These are phyloP conservation scores for Phylloscopus whistleri DNA, from an alignment of 2,113 vertebrate species.

Conservation along the genomic window DNA sequence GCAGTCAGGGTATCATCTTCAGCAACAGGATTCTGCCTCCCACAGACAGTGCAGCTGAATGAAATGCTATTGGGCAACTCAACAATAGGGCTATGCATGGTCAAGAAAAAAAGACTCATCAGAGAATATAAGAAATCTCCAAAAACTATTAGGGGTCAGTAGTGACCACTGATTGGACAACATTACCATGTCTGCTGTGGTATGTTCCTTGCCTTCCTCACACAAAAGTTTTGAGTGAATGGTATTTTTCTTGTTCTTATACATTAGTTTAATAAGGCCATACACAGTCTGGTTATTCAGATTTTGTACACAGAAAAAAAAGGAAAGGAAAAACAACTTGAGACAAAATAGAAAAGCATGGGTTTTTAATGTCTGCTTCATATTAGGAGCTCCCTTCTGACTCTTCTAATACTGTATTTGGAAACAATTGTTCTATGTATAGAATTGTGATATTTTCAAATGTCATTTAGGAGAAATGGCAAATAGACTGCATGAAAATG, in stretches of 20 bases:
- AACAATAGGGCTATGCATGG: neutral
- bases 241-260: neutral
- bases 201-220: neutral
- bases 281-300: neutral
- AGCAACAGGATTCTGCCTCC: neutral
- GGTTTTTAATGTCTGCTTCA: neutral
- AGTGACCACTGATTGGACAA: neutral
- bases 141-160: neutral
- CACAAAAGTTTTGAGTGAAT: neutral
- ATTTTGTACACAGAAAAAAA: neutral
- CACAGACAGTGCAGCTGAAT: neutral
- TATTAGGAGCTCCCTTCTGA: neutral
- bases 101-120: neutral
- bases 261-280: neutral
- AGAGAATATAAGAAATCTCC: neutral
- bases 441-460: slow-evolving; percentile 60
- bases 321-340: neutral
- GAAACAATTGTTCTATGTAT: slow-evolving; percentile 32
- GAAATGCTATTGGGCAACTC: neutral
- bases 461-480: slow-evolving; percentile 61
- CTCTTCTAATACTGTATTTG: neutral
- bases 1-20: neutral
- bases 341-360: neutral
- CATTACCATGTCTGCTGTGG: neutral
- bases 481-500: slow-evolving; percentile 71